Conservation (phyloP, 2,797 vertebrate species). For the Aulostomus chinensis region DNA sequence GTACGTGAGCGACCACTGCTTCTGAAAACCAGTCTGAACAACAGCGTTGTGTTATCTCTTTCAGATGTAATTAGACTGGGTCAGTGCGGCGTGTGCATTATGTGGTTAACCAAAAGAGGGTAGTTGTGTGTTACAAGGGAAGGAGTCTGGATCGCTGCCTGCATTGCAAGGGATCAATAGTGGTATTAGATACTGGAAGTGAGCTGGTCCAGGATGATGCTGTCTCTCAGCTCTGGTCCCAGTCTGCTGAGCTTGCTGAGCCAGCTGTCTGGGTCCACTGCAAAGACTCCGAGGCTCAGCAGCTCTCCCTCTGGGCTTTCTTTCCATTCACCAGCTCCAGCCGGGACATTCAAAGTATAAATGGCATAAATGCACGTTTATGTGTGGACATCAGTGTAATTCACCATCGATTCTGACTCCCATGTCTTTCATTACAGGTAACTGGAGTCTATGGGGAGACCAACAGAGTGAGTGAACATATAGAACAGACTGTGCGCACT, state of each 20-base stretch:
- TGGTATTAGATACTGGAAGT: conserved; percentile 50
- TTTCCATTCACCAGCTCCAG: conserved; percentile 29
- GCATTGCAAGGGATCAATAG: conserved; percentile 59
- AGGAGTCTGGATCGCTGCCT: conserved; percentile 30
- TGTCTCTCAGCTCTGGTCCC: conserved; percentile 30
- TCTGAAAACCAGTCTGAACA: conserved; percentile 29
- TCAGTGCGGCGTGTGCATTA: conserved; percentile 34
- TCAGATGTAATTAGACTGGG: conserved; percentile 52
- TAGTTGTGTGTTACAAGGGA: conserved; percentile 33
- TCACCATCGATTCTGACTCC: conserved; percentile 33
- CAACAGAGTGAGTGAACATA: conserved; percentile 90
- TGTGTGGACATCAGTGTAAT: conserved; percentile 4
- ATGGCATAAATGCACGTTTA: conserved; percentile 22
- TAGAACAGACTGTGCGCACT: too few species aligned
- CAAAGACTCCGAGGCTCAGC: conserved; percentile 24
- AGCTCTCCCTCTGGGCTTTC: conserved; percentile 20
- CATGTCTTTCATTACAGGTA: conserved; percentile 83
- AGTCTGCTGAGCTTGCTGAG: conserved; percentile 61
- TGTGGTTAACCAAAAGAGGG: conserved; percentile 44
- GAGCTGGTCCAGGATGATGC: conserved; percentile 35
- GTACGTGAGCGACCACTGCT: conserved; percentile 80
- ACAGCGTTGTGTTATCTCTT: conserved; percentile 26
- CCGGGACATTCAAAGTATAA: conserved; percentile 22
- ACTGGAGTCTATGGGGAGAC: conserved; percentile 98
- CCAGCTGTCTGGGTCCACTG: conserved; percentile 50